phyloP scores from a whole-genome alignment of 1,140 invertebrate genomes.

The Drosophila sp. region DNA sequence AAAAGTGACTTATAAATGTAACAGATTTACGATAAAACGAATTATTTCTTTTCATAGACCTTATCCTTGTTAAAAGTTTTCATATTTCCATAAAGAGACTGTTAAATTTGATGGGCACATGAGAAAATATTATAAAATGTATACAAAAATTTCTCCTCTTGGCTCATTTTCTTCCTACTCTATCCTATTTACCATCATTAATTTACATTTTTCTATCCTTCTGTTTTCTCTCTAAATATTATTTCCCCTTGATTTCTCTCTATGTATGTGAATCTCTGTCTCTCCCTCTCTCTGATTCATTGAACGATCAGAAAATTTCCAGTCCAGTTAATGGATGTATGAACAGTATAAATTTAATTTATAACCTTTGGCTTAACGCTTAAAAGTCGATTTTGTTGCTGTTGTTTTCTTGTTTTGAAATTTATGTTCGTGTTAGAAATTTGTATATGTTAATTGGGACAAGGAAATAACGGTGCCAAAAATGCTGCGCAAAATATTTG shows the following conservation, averaged over 20 bases:
- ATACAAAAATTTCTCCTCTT: too few species aligned
- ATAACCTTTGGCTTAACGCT: slow-evolving; percentile 23
- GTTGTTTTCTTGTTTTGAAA: slow-evolving; percentile 20
- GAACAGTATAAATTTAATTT: slow-evolving; percentile 23
- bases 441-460: slow-evolving; percentile 55
- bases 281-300: neutral
- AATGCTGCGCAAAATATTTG: slow-evolving; percentile 35
- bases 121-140: too few species aligned
- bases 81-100: too few species aligned
- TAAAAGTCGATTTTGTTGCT: slow-evolving; percentile 16
- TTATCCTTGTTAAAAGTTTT: too few species aligned
- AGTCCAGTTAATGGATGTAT: slow-evolving; percentile 12
- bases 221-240: too few species aligned
- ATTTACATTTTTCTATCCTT: neutral
- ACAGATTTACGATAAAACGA: too few species aligned
- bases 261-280: neutral
- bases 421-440: slow-evolving; percentile 47
- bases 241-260: neutral
- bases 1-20: too few species aligned
- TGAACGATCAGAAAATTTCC: neutral
- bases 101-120: too few species aligned
- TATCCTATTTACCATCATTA: too few species aligned
- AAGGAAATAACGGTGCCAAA: slow-evolving; percentile 47
- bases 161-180: too few species aligned
- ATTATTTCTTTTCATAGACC: too few species aligned